phyloP scores from a whole-genome alignment of 2,113 vertebrate genomes.

The Aptenodytes forsteri region DNA sequence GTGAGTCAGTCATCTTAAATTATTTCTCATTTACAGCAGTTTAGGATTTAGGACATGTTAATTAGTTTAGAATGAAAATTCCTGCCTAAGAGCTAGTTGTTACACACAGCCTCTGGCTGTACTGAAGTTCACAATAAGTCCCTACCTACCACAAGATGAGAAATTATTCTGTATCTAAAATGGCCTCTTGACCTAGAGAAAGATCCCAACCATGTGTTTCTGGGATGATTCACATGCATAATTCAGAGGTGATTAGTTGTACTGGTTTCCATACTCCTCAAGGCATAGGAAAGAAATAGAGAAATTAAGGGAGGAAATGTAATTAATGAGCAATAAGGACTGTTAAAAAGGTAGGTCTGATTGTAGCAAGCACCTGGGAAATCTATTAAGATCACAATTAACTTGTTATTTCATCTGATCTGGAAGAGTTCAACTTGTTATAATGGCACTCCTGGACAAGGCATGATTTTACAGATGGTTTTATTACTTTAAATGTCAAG shows the following conservation, averaged over 20 bases:
- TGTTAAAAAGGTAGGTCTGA: constrained; percentile 24
- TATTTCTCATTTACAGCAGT: constrained; percentile 17
- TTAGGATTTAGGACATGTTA: not conserved
- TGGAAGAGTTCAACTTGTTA: not conserved
- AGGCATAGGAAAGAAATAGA: constrained; percentile 37
- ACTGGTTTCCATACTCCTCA: constrained; percentile 4
- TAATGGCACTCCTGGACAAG: not conserved
- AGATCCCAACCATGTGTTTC: not conserved
- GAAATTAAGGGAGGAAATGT: constrained; percentile 47
- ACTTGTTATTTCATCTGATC: not conserved
- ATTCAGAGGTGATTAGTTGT: constrained; percentile 39
- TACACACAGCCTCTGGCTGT: not conserved
- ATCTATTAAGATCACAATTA: constrained; percentile 33
- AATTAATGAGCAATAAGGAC: constrained; percentile 26
- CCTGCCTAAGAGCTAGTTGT: not conserved
- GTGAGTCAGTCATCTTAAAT: constrained; percentile 23
- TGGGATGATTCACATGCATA: constrained; percentile 52
- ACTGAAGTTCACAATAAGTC: not conserved
- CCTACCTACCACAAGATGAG: not conserved
- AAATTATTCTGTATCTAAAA: constrained; percentile 25
- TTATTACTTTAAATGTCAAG: constrained; percentile 41
- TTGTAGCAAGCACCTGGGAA: not conserved
- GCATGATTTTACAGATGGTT: not conserved
- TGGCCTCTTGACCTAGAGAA: constrained; percentile 41
- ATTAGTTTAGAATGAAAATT: constrained; percentile 36